Base-by-base conservation (phyloP, 1,140 invertebrate species). In the Hycleus phaleratus region DNA sequence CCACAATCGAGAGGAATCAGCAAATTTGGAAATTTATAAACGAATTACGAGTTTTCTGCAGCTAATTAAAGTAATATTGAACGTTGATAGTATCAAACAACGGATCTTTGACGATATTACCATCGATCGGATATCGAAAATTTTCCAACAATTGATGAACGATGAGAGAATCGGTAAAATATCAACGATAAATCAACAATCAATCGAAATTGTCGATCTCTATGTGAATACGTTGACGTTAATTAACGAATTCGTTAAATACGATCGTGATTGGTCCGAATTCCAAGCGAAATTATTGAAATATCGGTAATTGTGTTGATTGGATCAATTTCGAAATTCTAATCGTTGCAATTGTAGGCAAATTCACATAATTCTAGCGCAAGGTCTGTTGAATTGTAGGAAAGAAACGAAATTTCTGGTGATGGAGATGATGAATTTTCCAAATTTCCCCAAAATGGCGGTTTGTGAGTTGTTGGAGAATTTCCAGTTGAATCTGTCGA, bases 151-250 rank as follows among this genome's bases (percentile, higher is more conserved):
- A 39, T 64, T 39, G 10, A 42, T 46, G 18, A 45, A 53, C 8
- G 60, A 59, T 3, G 64, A 68, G 12, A 32, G 7, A 32, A 32
- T 32, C 7, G 32, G 62, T 10, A 58, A 57, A 18, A n/a, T 9
- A 4, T 56, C 40, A 49, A 50, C 57, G 2, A 61, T 38, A 24
- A 49, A 65, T 45, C 51, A 58, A 12, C 56, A 54, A 26, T 58
- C 58, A 26, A 53, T 39, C 10, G 64, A 69, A 47, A 5, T 3
- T 1, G 4, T 32, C 7, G 7, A 32, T 32, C 54, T 71, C 58
- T 79, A 77, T 59, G 67, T 80, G 38, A 68, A 78, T 62, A 74
- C 76, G 3, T 60, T 81, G 42, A 72, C 70, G 4, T 56, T 79
- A 2, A 73, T 77, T 42, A 70, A 74, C 9, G 74, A 78, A 63